Evolutionary conservation across 2,797 vertebrate species (phyloP), one percentile per base, ranked within the genome.

Genomic region (Phrynocephalus forsythii): DNA sequence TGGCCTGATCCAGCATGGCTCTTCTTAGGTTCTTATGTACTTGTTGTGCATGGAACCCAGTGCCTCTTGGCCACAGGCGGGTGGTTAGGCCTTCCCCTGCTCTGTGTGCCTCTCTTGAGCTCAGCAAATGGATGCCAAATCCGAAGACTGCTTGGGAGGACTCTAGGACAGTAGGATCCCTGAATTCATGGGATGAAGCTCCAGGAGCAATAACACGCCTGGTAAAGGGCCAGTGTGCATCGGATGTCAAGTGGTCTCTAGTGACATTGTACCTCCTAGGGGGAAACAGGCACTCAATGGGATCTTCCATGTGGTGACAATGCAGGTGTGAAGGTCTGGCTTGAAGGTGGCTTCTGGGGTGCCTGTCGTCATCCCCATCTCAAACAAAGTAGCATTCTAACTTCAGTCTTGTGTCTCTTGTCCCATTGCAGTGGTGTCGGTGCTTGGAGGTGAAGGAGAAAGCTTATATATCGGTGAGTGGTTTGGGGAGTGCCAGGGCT

Each of bases 391-490:
- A 1, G 13, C n/a, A 6, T 50, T 80, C 82, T 81, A 84, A 76
- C 76, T n/a, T 52, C 63, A 69, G 5, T 11, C 87, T 94, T 66
- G 88, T 85, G 73, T 90, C 87, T 89, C 0, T 87, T 72, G 90
- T 93, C 88, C 38, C 91, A 82, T 80, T 72, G 69, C 94, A 96
- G 95, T 93, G 88, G 91, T 91, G 0, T 78, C 95, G 44, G 84
- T 95, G 9, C 85, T 95, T n/a, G 90, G 66, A 80, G 93, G 83
- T 20, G 89, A 95, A 48, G 91, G 90, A 28, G 94, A 95, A 82
- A 92, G 86, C 1, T 89, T 94, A 38, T 96, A 95, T 24, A 92
- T 88, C 0, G 95, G 95, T 96, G 87, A 96, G 95, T 86, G 33
- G 68, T 50, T 44, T 15, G 20, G 5, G 13, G 10, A 26, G 44